Conservation (phyloP, 2,888 invertebrate species). For the Ormyrus thymus region DNA sequence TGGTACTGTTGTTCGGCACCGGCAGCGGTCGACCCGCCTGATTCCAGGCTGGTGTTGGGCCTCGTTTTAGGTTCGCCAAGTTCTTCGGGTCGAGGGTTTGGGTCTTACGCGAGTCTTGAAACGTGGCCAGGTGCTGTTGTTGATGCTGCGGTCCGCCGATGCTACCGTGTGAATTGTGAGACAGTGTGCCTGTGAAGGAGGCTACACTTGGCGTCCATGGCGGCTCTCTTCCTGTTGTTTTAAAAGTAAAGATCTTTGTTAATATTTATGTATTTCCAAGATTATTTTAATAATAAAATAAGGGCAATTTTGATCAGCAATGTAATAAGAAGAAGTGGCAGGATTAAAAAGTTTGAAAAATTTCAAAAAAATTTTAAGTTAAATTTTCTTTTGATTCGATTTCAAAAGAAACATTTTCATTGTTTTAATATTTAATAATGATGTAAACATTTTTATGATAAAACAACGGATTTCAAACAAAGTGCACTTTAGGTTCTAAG, state of each 20-base stretch:
- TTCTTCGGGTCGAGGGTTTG: slow-evolving; percentile 73
- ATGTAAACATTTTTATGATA: too few relatives aligned
- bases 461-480: too few relatives aligned
- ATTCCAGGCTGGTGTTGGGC: slow-evolving; percentile 72
- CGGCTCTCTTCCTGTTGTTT: slow-evolving; percentile 70
- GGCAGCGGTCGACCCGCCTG: slow-evolving; percentile 69
- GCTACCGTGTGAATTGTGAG: slow-evolving; percentile 71
- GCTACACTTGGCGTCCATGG: slow-evolving; percentile 74
- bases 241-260: neutral
- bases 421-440: too few relatives aligned
- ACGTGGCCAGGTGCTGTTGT: slow-evolving; percentile 72
- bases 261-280: too few relatives aligned
- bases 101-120: slow-evolving; percentile 73
- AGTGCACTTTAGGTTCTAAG: too few relatives aligned
- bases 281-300: too few relatives aligned
- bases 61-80: slow-evolving; percentile 70
- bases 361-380: too few relatives aligned
- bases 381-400: too few relatives aligned
- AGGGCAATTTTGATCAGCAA: too few relatives aligned
- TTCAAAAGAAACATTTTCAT: too few relatives aligned
- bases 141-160: slow-evolving; percentile 62
- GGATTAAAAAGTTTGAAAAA: too few relatives aligned
- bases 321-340: too few relatives aligned
- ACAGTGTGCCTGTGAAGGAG: slow-evolving; percentile 72
- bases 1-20: slow-evolving; percentile 43